Percentiles rank a stretch among this genome's conserved stretches.
phyloP scores from a whole-genome alignment of 2,113 vertebrate species.

The Hymenochirus boettgeri region DNA sequence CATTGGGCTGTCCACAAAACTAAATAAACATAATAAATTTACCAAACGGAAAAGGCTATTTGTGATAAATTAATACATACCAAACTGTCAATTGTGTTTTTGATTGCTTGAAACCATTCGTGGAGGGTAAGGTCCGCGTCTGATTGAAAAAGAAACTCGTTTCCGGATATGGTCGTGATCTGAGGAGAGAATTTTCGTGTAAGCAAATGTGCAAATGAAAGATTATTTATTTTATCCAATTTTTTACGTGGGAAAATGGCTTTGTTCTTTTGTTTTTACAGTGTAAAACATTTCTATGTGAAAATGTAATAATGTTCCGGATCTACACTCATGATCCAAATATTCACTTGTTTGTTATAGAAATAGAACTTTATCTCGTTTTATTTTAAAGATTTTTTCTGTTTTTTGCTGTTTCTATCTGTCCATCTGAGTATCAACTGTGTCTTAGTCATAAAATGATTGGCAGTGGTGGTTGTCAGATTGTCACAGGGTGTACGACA shows the following conservation, averaged over 20 bases:
- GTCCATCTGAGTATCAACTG: too few species aligned
- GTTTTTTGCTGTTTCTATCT: too few species aligned
- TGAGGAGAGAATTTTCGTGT: slow-evolving; percentile 52
- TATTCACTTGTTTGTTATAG: too few species aligned
- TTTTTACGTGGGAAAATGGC: slow-evolving; percentile 3
- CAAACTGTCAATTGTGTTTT: slow-evolving; percentile 77
- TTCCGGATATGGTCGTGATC: slow-evolving; percentile 78
- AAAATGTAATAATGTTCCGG: too few species aligned
- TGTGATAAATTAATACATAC: slow-evolving; percentile 68
- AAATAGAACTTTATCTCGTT: too few species aligned
- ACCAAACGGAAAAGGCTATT: slow-evolving; percentile 6
- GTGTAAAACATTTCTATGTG: too few species aligned
- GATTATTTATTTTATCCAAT: slow-evolving; percentile 17
- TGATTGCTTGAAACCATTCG: slow-evolving; percentile 82
- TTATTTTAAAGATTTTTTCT: too few species aligned
- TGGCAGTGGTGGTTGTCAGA: too few species aligned
- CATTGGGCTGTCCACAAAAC: slow-evolving; percentile 13
- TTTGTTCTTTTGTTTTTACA: background rate
- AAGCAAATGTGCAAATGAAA: slow-evolving; percentile 45
- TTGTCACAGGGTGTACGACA: too few species aligned
- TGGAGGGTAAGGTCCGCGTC: slow-evolving; percentile 74
- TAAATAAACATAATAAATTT: slow-evolving; percentile 13
- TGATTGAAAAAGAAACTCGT: slow-evolving; percentile 79
- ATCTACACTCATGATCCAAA: too few species aligned
- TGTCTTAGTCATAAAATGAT: too few species aligned